Evolutionary conservation across 2,888 invertebrate genomes (phyloP).

Genomic region (Nomada ferruginata): DNA sequence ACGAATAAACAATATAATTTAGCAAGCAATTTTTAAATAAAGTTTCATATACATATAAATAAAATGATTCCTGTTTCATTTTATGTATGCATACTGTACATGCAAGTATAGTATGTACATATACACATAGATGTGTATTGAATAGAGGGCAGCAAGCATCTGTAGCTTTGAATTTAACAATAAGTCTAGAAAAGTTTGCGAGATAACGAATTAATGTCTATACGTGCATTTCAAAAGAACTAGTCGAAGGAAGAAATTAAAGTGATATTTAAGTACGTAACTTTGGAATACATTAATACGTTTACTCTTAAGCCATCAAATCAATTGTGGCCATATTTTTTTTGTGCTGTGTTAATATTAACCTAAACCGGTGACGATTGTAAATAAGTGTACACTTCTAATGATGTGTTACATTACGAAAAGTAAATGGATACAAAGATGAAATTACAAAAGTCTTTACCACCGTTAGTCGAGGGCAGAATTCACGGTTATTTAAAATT

Average conservation of each 20-base stretch:
- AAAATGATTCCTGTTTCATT: too few relatives aligned
- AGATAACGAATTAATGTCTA: slow-evolving; percentile 9
- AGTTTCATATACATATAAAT: too few relatives aligned
- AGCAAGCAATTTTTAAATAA: too few relatives aligned
- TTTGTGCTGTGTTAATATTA: slow-evolving; percentile 1
- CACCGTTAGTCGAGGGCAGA: slow-evolving; percentile 82
- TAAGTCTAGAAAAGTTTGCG: neutral
- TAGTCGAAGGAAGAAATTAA: neutral
- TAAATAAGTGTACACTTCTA: slow-evolving; percentile 34
- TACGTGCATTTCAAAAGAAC: neutral
- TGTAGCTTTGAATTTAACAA: slow-evolving; percentile 5
- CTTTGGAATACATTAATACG: neutral
- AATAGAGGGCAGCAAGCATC: slow-evolving; percentile 15
- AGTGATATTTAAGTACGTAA: too few relatives aligned
- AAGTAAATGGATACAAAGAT: slow-evolving; percentile 76
- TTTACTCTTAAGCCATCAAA: neutral
- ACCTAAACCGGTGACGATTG: slow-evolving; percentile 29
- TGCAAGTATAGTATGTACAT: neutral
- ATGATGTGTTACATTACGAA: slow-evolving; percentile 15
- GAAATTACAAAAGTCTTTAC: slow-evolving; percentile 76
- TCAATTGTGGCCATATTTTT: neutral
- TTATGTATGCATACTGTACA: too few relatives aligned
- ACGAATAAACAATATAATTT: too few relatives aligned
- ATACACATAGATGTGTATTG: neutral
- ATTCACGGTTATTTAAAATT: slow-evolving; percentile 80